Percentiles rank a stretch among this genome's conserved stretches.
Conservation (phyloP, 2,113 vertebrate genomes). For the Atherinomorus stipes region DNA sequence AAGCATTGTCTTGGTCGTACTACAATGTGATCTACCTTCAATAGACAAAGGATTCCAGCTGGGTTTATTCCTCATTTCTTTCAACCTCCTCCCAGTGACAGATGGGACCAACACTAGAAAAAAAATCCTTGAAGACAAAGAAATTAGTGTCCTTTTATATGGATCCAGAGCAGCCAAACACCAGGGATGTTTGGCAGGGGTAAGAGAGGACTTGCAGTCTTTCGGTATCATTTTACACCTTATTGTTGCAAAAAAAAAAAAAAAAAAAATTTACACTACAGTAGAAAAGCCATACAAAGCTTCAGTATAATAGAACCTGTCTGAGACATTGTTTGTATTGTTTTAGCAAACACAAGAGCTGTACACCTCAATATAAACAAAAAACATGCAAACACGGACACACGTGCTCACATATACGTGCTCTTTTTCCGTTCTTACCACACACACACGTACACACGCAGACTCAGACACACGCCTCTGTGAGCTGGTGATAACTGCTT, state of each 20-base stretch:
- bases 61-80: slow-evolving; percentile 74
- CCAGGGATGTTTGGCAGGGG: slow-evolving; percentile 70
- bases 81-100: slow-evolving; percentile 82
- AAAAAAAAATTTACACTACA: slow-evolving; percentile 60
- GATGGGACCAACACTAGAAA: slow-evolving; percentile 77
- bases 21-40: slow-evolving; percentile 77
- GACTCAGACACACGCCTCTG: slow-evolving; percentile 70
- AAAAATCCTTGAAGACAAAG: slow-evolving; percentile 76
- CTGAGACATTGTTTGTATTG: slow-evolving; percentile 79
- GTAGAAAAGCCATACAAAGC: slow-evolving; percentile 64
- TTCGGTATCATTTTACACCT: slow-evolving; percentile 72
- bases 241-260: slow-evolving; percentile 68
- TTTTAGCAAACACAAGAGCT: slow-evolving; percentile 72
- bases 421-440: slow-evolving; percentile 60
- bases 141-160: slow-evolving; percentile 79
- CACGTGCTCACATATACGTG: slow-evolving; percentile 50
- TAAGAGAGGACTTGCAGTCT: slow-evolving; percentile 61
- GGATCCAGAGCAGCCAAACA: slow-evolving; percentile 69
- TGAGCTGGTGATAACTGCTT: slow-evolving; percentile 82
- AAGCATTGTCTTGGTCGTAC: slow-evolving; percentile 66
- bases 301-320: slow-evolving; percentile 70
- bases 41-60: slow-evolving; percentile 74
- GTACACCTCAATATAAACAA: slow-evolving; percentile 67
- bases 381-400: slow-evolving; percentile 57
- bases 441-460: slow-evolving; percentile 55